phyloP scores from a whole-genome alignment of 2,888 invertebrate species.

The Caenorhabditis sp. region DNA sequence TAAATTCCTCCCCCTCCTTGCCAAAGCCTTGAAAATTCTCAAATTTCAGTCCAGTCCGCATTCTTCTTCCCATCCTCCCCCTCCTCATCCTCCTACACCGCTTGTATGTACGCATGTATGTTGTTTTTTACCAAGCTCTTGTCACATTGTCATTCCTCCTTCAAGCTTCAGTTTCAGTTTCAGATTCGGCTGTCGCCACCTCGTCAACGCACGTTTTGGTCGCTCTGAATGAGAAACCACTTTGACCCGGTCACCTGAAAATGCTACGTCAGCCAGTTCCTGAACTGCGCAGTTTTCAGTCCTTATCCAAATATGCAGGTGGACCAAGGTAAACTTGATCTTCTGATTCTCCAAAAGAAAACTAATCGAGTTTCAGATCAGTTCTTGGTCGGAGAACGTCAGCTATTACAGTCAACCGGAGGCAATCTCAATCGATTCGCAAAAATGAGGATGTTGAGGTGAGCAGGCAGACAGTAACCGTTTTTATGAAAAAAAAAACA shows the following conservation, averaged over 20 bases:
- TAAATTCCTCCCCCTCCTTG: conserved; percentile 56
- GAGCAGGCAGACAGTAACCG: neutral
- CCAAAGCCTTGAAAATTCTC: conserved; percentile 47
- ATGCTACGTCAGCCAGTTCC: conserved; percentile 82
- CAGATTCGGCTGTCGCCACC: conserved; percentile 34
- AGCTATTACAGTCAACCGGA: conserved; percentile 65
- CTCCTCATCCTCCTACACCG: conserved; percentile 16
- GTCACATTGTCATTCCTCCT: neutral
- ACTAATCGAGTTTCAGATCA: conserved; percentile 64
- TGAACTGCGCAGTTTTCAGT: conserved; percentile 83
- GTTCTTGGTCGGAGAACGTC: conserved; percentile 72
- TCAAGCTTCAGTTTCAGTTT: too few species aligned
- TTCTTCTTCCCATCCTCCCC: conserved; percentile 16
- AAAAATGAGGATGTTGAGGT: conserved; percentile 66
- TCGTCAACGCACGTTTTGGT: conserved; percentile 48
- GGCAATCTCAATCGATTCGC: conserved; percentile 69
- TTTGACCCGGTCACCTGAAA: conserved; percentile 71
- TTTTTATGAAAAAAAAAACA: neutral
- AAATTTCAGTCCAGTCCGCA: conserved; percentile 50
- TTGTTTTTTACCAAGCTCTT: conserved; percentile 22
- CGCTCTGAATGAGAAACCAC: conserved; percentile 70
- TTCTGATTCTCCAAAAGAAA: neutral
- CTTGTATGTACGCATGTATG: conserved; percentile 35
- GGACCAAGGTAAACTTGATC: conserved; percentile 71
- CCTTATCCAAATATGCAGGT: conserved; percentile 80